Conservation (phyloP, 2,113 vertebrate genomes). For the Conger conger region DNA sequence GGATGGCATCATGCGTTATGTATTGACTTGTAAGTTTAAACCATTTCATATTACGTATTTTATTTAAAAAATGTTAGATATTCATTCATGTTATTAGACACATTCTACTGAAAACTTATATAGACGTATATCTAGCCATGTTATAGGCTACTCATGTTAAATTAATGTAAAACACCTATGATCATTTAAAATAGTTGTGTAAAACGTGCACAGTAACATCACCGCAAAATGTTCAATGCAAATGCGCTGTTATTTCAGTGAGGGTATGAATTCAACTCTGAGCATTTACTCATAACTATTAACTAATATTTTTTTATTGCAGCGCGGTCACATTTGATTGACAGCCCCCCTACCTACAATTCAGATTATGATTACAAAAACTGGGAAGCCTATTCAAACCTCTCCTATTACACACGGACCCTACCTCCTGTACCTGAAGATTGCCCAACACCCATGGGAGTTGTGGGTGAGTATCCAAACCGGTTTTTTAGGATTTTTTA, state of each 20-base stretch:
- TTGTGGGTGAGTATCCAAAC: conserved; percentile 81
- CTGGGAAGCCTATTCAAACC: conserved; percentile 94
- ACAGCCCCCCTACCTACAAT: conserved; percentile 93
- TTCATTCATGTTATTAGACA: not conserved
- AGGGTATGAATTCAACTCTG: not conserved
- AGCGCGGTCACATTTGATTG: conserved; percentile 91
- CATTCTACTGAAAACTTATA: not conserved
- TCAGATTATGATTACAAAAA: conserved; percentile 84
- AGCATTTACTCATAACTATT: not conserved
- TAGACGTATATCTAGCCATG: not conserved
- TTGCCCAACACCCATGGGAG: conserved; percentile 95
- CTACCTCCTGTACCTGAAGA: conserved; percentile 86
- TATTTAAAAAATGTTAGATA: no score
- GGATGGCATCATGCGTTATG: conserved; percentile 87
- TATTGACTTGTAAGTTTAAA: conserved; percentile 86
- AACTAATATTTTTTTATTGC: conserved; percentile 38
- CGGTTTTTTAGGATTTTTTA: conserved; percentile 69
- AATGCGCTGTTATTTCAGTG: not conserved
- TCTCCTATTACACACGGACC: conserved; percentile 87
- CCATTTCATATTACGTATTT: not conserved
- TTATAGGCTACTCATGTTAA: not conserved
- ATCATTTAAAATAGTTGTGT: not conserved
- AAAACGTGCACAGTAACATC: not conserved
- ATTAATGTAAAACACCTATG: not conserved
- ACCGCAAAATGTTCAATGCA: no score